Evolutionary conservation across 2,113 vertebrate species (phyloP).

Genomic region (Leucoraja erinaceus): DNA sequence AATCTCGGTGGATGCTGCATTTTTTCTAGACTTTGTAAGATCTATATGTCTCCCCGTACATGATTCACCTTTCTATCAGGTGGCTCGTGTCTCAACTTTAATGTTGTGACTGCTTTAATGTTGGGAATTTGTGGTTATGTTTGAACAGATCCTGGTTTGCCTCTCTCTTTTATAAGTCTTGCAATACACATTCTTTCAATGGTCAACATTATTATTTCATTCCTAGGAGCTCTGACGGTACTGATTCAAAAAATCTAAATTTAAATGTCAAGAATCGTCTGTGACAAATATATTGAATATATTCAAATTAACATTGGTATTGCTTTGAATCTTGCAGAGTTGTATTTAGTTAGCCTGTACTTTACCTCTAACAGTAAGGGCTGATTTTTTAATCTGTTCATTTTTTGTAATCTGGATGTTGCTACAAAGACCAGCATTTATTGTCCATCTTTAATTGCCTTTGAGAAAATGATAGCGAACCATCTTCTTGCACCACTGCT

Average conservation of each 20-base stretch:
- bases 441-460: too few relatives aligned
- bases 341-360: too few relatives aligned
- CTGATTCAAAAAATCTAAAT: neutral
- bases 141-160: neutral
- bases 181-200: neutral
- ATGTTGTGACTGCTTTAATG: neutral
- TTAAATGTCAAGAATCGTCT: neutral
- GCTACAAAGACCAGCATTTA: too few relatives aligned
- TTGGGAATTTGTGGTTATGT: neutral
- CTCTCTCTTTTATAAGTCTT: neutral
- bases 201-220: neutral
- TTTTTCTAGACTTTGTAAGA: constrained; percentile 1
- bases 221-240: neutral
- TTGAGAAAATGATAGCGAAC: too few relatives aligned
- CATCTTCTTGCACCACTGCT: too few relatives aligned
- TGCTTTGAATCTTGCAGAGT: neutral
- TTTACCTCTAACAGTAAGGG: too few relatives aligned
- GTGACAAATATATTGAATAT: neutral
- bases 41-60: neutral
- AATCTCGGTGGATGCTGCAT: neutral
- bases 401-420: too few relatives aligned
- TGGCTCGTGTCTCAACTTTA: constrained; percentile 14
- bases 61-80: constrained; percentile 19
- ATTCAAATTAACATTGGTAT: neutral
- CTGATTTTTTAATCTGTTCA: too few relatives aligned